Base-by-base conservation (phyloP, 2,888 invertebrate genomes). In the Dryomyza anilis region DNA sequence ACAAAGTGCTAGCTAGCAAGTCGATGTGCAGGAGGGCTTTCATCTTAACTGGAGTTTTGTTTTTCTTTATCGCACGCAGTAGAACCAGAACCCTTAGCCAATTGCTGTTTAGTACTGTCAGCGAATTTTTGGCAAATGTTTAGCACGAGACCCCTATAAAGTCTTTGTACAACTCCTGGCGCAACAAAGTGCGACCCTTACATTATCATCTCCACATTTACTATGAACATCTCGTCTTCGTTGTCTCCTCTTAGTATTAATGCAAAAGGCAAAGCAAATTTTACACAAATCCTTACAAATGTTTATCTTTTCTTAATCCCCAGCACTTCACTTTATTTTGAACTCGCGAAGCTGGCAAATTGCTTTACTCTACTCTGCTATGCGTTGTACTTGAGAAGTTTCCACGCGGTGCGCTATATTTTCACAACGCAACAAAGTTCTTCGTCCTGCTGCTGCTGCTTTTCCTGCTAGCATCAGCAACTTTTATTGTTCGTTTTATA, bases 291-390 rank as follows among this genome's bases (percentile, higher is more conserved):
- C 79, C 79, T 79, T 81, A 79, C 81, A 81, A 79, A 79, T 79
- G 80, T 81, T 79, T 81, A 81, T 79, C 80, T 79, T 79, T 79
- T 77, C 78, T 76, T 79, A 81, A 79, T 79, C 78, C 57, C 23
- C 77, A 71, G 72, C 78, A 78, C 79, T 79, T 78, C 76, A 76
- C 75, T 77, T 73, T 71, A 69, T 71, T 75, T 70, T 73, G 73
- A 72, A 71, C 71, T 72, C 61, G 60, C 57, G 30, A 45, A 63
- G 48, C 62, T 61, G 53, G 62, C 57, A 67, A 67, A 67, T 62
- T 67, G 58, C 61, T 57, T 39, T 39, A 43, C 60, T 25, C n/a
- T 25, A 14, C 30, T 21, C 48, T 21, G 30, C 30, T 36, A 12
- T 55, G 12, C 33, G 19, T 6, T 23, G 33, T 36, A 56, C 50